phyloP scores from a whole-genome alignment of 2,113 vertebrate genomes.

The Sarotherodon lohbergeri region DNA sequence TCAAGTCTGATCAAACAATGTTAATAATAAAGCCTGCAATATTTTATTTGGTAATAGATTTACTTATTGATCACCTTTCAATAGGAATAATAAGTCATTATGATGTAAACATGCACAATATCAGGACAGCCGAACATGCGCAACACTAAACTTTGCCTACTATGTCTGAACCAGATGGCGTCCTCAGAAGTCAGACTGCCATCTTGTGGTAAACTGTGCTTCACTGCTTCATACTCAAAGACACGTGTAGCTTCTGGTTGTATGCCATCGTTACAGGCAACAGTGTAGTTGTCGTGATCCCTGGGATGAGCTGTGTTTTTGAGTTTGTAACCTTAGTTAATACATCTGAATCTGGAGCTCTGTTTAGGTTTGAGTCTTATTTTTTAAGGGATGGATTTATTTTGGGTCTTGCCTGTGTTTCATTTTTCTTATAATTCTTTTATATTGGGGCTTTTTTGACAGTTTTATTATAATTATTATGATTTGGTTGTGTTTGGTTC shows the following conservation, averaged over 20 bases:
- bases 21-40: background rate
- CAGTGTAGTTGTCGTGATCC: background rate
- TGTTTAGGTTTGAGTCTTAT: background rate
- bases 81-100: background rate
- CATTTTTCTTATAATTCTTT: background rate
- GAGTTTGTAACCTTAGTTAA: background rate
- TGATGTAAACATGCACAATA: background rate
- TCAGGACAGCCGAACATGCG: background rate
- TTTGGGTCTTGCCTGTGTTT: no score
- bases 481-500: background rate
- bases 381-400: background rate
- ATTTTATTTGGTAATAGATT: background rate
- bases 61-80: background rate
- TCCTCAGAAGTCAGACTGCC: conserved; percentile 7
- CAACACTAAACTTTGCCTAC: background rate
- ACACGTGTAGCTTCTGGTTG: background rate
- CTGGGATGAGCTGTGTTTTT: background rate
- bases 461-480: background rate
- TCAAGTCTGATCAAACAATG: background rate
- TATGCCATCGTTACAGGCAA: background rate
- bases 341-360: background rate
- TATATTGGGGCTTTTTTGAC: background rate
- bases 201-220: conserved; percentile 14
- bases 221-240: background rate
- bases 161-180: rapidly evolving